These are phyloP conservation scores for Hypomesus transpacificus DNA, from an alignment of 2,113 vertebrate genomes.

Conservation along the genomic window DNA sequence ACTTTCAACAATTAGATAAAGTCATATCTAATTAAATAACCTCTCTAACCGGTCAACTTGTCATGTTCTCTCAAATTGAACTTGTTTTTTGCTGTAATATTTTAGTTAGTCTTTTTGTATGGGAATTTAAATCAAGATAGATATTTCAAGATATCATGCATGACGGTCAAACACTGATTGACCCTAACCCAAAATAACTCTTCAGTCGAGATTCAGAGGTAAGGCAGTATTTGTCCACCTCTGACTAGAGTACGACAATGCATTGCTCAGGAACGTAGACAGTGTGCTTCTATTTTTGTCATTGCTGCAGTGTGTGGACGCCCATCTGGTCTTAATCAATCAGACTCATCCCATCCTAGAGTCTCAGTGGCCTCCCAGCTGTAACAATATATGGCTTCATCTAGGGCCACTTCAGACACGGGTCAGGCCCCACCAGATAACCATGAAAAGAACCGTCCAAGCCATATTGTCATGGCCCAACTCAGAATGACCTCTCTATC, in stretches of 20 bases:
- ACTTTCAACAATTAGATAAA: conserved; percentile 72
- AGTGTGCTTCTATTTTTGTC: conserved; percentile 86
- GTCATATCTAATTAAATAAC: conserved; percentile 66
- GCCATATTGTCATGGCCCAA: not conserved
- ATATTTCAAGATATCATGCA: too few species aligned
- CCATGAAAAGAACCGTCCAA: conserved; percentile 11
- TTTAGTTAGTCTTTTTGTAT: too few species aligned
- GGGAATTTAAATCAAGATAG: too few species aligned
- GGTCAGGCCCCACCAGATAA: conserved; percentile 54
- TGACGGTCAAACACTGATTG: too few species aligned
- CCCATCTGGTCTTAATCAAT: conserved; percentile 95
- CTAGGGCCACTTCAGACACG: conserved; percentile 64
- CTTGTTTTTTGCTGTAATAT: not conserved
- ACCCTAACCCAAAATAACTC: not conserved
- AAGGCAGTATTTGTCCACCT: conserved; percentile 56
- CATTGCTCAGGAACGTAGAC: conserved; percentile 79
- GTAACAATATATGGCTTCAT: conserved; percentile 82
- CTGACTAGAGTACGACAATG: conserved; percentile 69
- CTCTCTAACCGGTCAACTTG: not conserved
- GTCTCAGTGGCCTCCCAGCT: conserved; percentile 78
- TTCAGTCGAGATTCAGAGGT: not conserved
- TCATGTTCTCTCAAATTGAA: not conserved
- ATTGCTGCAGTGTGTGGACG: conserved; percentile 80
- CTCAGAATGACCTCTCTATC: not conserved
- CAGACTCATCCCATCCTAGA: conserved; percentile 75